Percentiles rank a stretch among this genome's conserved stretches.
These are phyloP conservation scores for Maniola jurtina DNA, from an alignment of 1,140 invertebrate species.

Conservation along the genomic window DNA sequence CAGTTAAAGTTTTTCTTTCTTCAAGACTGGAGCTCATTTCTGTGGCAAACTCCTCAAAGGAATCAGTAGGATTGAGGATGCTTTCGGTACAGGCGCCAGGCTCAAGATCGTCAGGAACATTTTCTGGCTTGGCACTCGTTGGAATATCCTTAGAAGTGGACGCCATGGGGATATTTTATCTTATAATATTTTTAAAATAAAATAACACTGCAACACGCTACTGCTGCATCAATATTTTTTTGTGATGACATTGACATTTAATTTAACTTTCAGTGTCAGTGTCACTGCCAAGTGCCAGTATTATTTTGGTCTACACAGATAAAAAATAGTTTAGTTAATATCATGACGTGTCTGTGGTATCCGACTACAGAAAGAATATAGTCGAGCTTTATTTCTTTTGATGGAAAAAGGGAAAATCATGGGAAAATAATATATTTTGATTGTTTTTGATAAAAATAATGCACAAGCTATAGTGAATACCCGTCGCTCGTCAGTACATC, in stretches of 20 bases:
- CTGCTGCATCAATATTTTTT: slow-evolving; percentile 25
- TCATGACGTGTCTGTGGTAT: neutral
- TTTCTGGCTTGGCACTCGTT: slow-evolving; percentile 29
- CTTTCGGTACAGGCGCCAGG: slow-evolving; percentile 78
- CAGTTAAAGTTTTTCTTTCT: slow-evolving; percentile 69
- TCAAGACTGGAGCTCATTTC: slow-evolving; percentile 82
- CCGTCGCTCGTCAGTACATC: no score
- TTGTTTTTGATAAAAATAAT: no score
- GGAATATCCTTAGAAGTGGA: slow-evolving; percentile 60
- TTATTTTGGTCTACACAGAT: neutral
- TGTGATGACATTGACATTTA: slow-evolving; percentile 4
- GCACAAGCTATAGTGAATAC: no score
- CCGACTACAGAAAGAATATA: neutral
- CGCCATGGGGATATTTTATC: slow-evolving; percentile 45
- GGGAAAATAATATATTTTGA: no score
- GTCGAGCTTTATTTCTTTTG: neutral
- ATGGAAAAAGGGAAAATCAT: neutral
- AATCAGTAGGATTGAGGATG: slow-evolving; percentile 84
- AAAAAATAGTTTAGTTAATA: no score
- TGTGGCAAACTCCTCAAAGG: slow-evolving; percentile 84
- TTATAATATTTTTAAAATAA: slow-evolving; percentile 7
- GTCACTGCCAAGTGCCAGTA: neutral
- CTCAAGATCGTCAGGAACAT: slow-evolving; percentile 47
- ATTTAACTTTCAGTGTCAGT: neutral
- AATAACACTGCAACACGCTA: slow-evolving; percentile 17